Percentiles rank a stretch among this genome's conserved stretches.
Conservation (phyloP, 1,140 invertebrate species). For the Pentalonia nigronervosa region DNA sequence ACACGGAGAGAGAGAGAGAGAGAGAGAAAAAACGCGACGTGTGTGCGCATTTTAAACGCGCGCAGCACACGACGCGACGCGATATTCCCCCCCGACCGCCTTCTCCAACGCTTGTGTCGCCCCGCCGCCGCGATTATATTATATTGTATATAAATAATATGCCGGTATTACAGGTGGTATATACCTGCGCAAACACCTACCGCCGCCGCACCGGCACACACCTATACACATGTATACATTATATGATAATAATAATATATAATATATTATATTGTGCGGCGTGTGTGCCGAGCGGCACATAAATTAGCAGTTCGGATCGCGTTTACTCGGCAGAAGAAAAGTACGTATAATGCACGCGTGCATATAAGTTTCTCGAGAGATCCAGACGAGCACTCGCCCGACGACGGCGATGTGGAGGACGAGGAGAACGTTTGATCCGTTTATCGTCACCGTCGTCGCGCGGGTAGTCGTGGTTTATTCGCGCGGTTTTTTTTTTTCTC, state of each 20-base stretch:
- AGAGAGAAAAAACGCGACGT: neutral
- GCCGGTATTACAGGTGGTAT: neutral
- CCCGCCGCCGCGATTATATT: neutral
- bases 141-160: neutral
- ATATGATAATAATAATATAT: neutral
- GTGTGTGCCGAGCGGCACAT: neutral
- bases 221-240: too few species aligned
- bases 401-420: neutral
- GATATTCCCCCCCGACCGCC: neutral
- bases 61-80: neutral
- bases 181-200: neutral
- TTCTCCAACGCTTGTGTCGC: neutral
- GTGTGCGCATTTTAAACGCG: neutral
- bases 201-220: too few species aligned
- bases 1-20: neutral
- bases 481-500: neutral
- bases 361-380: neutral
- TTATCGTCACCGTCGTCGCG: neutral
- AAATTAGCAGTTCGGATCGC: constrained; percentile 8
- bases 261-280: neutral
- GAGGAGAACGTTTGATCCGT: neutral
- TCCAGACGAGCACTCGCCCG: neutral
- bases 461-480: neutral
- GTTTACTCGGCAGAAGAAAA: neutral
- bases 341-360: neutral